Conservation (phyloP, 2,113 vertebrate genomes). For the Lanius ludovicianus region DNA sequence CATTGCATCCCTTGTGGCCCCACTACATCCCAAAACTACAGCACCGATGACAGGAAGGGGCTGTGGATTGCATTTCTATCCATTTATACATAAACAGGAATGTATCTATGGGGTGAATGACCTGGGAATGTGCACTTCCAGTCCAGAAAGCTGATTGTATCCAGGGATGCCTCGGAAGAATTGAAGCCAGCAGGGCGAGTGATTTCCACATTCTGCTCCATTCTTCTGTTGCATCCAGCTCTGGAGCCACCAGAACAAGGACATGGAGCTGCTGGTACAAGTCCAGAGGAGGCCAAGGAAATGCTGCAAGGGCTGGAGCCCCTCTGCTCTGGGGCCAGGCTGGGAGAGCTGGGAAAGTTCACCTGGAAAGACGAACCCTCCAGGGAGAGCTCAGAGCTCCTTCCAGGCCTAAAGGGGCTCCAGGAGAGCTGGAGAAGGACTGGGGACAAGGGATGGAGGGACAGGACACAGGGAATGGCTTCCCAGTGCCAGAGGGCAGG, state of each 20-base stretch:
- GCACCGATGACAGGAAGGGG: neutral
- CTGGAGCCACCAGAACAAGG: neutral
- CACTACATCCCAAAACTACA: neutral
- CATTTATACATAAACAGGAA: neutral
- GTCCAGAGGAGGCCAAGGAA: accelerated
- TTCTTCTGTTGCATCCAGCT: neutral
- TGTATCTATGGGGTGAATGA: neutral
- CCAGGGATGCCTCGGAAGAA: neutral
- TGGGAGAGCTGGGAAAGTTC: neutral
- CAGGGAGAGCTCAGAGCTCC: neutral
- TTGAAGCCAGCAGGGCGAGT: accelerated
- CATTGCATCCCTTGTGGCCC: neutral
- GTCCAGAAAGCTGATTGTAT: neutral
- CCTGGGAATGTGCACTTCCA: neutral
- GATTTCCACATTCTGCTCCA: neutral
- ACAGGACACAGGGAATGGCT: neutral
- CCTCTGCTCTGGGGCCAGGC: neutral
- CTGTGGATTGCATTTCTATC: neutral
- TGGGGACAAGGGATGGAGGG: neutral
- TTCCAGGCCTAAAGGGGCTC: neutral
- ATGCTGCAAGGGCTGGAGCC: accelerated
- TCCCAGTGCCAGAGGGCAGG: neutral
- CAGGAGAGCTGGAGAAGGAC: neutral
- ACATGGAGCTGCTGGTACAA: accelerated
- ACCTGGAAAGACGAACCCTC: accelerated